Percentiles rank a stretch among this genome's conserved stretches.
These are phyloP conservation scores for Catotricha subobsoleta DNA, from an alignment of 2,888 invertebrate genomes.

Conservation along the genomic window DNA sequence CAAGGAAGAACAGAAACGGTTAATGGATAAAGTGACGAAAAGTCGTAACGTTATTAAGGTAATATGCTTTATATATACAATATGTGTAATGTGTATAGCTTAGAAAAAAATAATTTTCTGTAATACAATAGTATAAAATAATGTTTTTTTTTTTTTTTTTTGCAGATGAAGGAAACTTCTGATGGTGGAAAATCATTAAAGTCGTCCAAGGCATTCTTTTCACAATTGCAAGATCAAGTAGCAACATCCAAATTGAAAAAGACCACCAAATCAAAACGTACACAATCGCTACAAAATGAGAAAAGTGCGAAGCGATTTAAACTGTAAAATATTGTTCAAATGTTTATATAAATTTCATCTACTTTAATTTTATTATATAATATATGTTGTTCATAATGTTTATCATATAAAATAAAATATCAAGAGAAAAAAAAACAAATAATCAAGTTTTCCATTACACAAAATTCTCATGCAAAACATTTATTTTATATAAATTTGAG, in stretches of 20 bases:
- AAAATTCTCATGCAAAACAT: too few species aligned
- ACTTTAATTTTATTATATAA: not conserved
- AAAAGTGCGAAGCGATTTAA: not conserved
- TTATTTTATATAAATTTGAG: too few species aligned
- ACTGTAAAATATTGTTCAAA: not conserved
- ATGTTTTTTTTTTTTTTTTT: conserved; percentile 10
- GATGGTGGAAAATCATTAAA: conserved; percentile 35
- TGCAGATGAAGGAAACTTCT: conserved; percentile 27
- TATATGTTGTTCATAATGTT: too few species aligned
- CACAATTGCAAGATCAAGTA: conserved; percentile 63
- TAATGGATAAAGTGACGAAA: conserved; percentile 44
- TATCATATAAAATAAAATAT: too few species aligned
- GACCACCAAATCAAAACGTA: not conserved
- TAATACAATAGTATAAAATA: not conserved
- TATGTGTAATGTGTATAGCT: too few species aligned
- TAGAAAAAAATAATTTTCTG: not conserved
- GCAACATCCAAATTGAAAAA: conserved; percentile 21
- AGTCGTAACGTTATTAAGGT: conserved; percentile 45
- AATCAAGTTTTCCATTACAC: too few species aligned
- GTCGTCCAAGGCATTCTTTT: conserved; percentile 73
- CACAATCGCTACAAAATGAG: too few species aligned
- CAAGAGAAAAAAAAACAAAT: too few species aligned
- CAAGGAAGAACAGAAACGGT: conserved; percentile 34
- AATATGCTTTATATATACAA: too few species aligned
- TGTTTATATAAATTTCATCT: too few species aligned